Evolutionary conservation across 2,888 invertebrate genomes (phyloP), one percentile per base, ranked within the genome.

Genomic region (Dolichomitus sp.): DNA sequence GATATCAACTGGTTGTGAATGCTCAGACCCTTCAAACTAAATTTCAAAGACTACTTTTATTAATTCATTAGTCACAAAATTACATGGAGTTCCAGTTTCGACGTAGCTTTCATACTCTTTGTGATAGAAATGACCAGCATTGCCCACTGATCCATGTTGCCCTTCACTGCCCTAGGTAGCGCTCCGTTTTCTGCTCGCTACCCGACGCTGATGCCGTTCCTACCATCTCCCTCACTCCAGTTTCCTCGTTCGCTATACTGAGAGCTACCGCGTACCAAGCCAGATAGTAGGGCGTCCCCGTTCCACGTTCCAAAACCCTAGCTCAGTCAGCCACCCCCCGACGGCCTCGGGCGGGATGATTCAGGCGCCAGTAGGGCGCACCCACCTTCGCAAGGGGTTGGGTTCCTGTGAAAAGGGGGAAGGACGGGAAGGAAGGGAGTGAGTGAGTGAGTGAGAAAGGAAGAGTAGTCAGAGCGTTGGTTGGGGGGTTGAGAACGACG

Each of bases 361-460:
- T 93, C 93, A 93, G 93, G 93, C 93, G 93, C 93, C 93, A 93
- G 92, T 93, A 91, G 93, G 93, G 92, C 93, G 93, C 93, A 92
- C 92, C 93, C 92, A 93, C 93, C 93, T 93, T 92, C 90, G 87
- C 87, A 74, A 82, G 86, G 88, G 91, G 85, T 83, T 84, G 85
- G 81, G 83, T 70, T 74, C 65, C 73, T 61, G 81, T 72, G 80
- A 52, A 78, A 85, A 63, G 70, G 83, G 69, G 81, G 80, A 73
- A 75, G 84, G 83, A 77, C 76, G 83, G 75, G 77, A 75, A 80
- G 77, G 80, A 77, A 74, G 80, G 69, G 80, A 81, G 79, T 70
- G 19, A 57, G 30, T 0, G 57, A 30, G 57, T 4, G 75, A 80
- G 80, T 54, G 79, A 72, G 78, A 80, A 75, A 75, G 76, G 68